phyloP scores from a whole-genome alignment of 2,797 vertebrate species.

The Megalops cyprinoides region DNA sequence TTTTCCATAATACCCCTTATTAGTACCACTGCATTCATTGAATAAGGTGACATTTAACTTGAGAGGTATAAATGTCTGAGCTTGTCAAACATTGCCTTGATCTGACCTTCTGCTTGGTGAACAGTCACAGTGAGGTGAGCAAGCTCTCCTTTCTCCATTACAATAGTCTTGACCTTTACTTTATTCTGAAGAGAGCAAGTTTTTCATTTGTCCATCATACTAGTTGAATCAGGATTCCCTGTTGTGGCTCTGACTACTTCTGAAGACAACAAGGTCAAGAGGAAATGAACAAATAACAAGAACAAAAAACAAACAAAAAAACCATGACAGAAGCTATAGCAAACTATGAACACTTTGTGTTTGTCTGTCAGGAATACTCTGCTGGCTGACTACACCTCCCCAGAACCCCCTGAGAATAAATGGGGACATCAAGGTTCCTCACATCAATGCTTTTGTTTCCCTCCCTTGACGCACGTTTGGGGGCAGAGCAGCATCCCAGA shows the following conservation, averaged over 20 bases:
- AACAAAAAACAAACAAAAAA: too few relatives aligned
- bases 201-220: not conserved
- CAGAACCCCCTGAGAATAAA: too few relatives aligned
- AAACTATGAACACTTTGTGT: too few relatives aligned
- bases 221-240: not conserved
- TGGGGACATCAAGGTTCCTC: too few relatives aligned
- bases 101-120: not conserved
- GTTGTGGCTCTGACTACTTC: not conserved
- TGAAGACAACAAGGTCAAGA: not conserved
- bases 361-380: too few relatives aligned
- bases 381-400: too few relatives aligned
- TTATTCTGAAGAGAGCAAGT: not conserved
- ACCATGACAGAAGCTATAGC: too few relatives aligned
- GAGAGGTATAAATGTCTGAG: not conserved
- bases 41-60: not conserved
- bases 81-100: not conserved
- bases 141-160: too few relatives aligned
- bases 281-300: too few relatives aligned
- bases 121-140: too few relatives aligned
- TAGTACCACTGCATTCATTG: not conserved
- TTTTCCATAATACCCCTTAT: not conserved
- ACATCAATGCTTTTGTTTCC: too few relatives aligned
- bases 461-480: too few relatives aligned
- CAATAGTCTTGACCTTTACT: not conserved
- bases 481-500: slow-evolving; percentile 1